phyloP scores from a whole-genome alignment of 2,888 invertebrate species.

The Dilophus febrilis region DNA sequence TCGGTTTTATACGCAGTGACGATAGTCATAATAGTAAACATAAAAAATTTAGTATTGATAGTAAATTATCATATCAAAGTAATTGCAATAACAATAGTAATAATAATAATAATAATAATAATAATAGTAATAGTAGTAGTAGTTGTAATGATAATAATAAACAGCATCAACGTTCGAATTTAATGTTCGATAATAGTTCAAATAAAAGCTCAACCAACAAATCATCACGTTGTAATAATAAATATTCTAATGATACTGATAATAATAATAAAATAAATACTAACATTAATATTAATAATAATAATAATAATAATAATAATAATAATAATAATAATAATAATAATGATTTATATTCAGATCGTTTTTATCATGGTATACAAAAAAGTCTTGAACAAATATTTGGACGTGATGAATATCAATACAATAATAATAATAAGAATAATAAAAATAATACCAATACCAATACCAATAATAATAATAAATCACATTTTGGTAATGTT shows the following conservation, averaged over 20 bases:
- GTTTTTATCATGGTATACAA: conserved; percentile 24
- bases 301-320: not conserved
- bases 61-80: conserved; percentile 18
- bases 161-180: too few relatives aligned
- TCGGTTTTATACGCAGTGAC: conserved; percentile 6
- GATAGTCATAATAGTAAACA: conserved; percentile 10
- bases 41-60: conserved; percentile 28
- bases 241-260: too few relatives aligned
- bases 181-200: too few relatives aligned
- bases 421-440: too few relatives aligned
- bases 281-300: too few relatives aligned
- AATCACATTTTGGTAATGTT: not conserved
- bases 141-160: too few relatives aligned
- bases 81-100: conserved; percentile 8
- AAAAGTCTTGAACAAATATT: conserved; percentile 25
- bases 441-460: too few relatives aligned
- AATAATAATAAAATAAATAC: too few relatives aligned
- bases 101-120: too few relatives aligned
- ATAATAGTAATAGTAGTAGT: not conserved
- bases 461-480: not conserved
- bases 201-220: too few relatives aligned
- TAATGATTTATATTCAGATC: conserved; percentile 14
- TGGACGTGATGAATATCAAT: conserved; percentile 14
- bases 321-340: too few relatives aligned
- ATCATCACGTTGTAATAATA: too few relatives aligned